Conservation (phyloP, 92 coral and sea anemone species). For the Desmophyllum pertusum region DNA sequence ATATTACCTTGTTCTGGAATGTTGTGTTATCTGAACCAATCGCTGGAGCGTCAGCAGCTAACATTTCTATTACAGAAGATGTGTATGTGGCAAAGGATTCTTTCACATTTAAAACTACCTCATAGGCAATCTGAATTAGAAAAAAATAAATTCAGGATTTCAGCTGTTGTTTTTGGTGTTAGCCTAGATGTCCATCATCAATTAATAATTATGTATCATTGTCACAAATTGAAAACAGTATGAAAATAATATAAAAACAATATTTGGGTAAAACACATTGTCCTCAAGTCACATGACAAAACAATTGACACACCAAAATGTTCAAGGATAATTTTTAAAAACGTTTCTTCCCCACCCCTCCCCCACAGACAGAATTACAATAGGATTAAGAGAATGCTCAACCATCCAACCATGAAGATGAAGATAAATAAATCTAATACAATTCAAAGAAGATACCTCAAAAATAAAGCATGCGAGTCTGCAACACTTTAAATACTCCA, state of each 20-base stretch:
- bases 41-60: neutral
- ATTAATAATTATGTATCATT: neutral
- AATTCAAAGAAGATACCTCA: neutral
- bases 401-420: neutral
- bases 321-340: too few species aligned
- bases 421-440: neutral
- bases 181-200: neutral
- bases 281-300: too few species aligned
- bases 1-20: neutral
- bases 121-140: conserved; percentile 10
- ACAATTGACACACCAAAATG: too few species aligned
- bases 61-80: neutral
- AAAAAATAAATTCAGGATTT: neutral
- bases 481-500: conserved; percentile 2
- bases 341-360: too few species aligned
- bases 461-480: conserved; percentile 26
- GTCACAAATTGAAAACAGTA: neutral
- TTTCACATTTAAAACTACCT: neutral
- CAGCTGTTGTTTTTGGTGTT: neutral
- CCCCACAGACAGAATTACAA: too few species aligned
- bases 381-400: too few species aligned
- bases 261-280: too few species aligned
- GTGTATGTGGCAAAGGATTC: neutral
- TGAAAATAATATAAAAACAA: too few species aligned
- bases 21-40: neutral